Evolutionary conservation across 2,113 vertebrate genomes (phyloP).

Genomic region (Hemiscyllium ocellatum): DNA sequence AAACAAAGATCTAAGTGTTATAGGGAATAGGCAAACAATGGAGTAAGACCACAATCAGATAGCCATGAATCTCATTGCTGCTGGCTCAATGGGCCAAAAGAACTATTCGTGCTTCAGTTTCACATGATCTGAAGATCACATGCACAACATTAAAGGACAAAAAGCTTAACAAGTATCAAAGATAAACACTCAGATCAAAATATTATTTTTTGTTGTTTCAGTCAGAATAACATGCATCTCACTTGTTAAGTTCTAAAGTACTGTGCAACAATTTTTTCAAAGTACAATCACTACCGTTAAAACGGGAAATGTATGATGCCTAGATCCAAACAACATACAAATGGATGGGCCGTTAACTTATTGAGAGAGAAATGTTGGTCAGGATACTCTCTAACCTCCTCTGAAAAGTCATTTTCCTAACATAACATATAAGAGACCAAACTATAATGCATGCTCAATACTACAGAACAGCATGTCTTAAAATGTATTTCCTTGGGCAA

Average conservation of each 20-base stretch:
- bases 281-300: not conserved
- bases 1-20: not conserved
- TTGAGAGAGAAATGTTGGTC: not conserved
- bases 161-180: not conserved
- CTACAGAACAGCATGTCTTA: not conserved
- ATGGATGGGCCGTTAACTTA: not conserved
- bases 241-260: not conserved
- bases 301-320: not conserved
- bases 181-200: not conserved
- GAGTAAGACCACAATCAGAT: not conserved
- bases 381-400: not conserved
- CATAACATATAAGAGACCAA: not conserved
- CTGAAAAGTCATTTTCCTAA: not conserved
- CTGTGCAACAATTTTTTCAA: not conserved
- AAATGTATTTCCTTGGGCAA: not conserved
- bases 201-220: not conserved
- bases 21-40: not conserved
- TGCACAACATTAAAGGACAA: not conserved
- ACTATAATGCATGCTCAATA: not conserved
- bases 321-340: not conserved
- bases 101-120: not conserved
- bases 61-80: not conserved
- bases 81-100: not conserved
- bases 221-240: not conserved
- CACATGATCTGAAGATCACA: not conserved